Percentiles rank a stretch among this genome's conserved stretches.
Conservation (phyloP, 1,140 invertebrate species). For the Charaxes varanes region DNA sequence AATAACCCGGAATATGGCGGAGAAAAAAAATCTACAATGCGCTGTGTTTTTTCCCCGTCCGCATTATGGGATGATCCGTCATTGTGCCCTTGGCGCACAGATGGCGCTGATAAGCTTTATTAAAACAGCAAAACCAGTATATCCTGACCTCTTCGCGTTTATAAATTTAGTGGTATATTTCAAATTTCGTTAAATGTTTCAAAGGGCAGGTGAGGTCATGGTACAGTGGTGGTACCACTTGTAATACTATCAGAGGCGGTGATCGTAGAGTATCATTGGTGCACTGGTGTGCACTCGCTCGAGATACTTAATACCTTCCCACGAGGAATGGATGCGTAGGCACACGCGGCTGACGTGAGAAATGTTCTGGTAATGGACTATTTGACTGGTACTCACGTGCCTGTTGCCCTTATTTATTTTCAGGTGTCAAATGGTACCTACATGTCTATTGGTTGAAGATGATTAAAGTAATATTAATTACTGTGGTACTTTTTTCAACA, state of each 20-base stretch:
- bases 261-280: conserved; percentile 52
- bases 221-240: conserved; percentile 31
- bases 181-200: not conserved
- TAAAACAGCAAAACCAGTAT: conserved; percentile 51
- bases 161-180: conserved; percentile 4
- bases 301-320: conserved; percentile 67
- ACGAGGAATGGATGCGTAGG: conserved; percentile 43
- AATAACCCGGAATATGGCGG: conserved; percentile 49
- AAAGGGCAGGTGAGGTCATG: conserved; percentile 30
- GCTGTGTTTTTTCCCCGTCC: conserved; percentile 49
- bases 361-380: conserved; percentile 3
- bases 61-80: conserved; percentile 68
- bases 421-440: no score
- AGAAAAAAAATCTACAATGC: conserved; percentile 54
- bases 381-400: not conserved
- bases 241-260: conserved; percentile 48
- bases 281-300: conserved; percentile 44
- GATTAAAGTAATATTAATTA: no score
- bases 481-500: no score
- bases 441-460: no score
- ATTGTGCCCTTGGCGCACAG: conserved; percentile 53
- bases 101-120: conserved; percentile 67
- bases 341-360: conserved; percentile 50
- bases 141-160: conserved; percentile 26
- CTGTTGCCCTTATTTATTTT: no score